These are phyloP conservation scores for Mantis religiosa DNA, from an alignment of 2,888 invertebrate species.

Conservation along the genomic window DNA sequence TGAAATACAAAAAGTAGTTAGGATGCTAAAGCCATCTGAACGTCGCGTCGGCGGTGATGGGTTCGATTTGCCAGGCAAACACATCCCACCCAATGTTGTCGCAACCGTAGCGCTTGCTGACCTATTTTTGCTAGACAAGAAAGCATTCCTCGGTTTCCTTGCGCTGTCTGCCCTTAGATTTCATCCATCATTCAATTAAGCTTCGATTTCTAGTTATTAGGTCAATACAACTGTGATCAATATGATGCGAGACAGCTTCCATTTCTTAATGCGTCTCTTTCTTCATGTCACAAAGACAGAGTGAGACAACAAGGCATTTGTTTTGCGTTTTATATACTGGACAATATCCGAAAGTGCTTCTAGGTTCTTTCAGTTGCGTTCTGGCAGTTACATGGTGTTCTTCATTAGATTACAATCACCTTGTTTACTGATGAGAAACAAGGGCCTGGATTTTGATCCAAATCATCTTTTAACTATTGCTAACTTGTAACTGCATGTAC, in stretches of 20 bases:
- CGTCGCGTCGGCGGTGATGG: not conserved
- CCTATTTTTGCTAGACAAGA: not conserved
- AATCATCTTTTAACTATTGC: too few species aligned
- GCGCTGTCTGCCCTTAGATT: not conserved
- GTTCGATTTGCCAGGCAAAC: not conserved
- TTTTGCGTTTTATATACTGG: too few species aligned
- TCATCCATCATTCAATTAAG: not conserved
- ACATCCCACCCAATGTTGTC: not conserved
- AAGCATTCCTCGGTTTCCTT: not conserved
- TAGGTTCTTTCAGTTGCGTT: too few species aligned
- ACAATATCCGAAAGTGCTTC: too few species aligned
- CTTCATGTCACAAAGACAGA: too few species aligned
- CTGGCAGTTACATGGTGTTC: too few species aligned
- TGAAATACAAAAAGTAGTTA: too few species aligned
- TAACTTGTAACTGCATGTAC: too few species aligned
- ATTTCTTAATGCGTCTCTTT: not conserved
- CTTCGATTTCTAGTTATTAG: not conserved
- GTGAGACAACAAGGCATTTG: too few species aligned
- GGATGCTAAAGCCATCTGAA: not conserved
- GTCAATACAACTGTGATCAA: not conserved
- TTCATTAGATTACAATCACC: too few species aligned
- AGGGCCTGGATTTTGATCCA: too few species aligned
- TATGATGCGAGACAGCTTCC: not conserved
- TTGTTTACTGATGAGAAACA: too few species aligned
- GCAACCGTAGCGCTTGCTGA: not conserved